Conservation (phyloP, 2,113 vertebrate genomes). For the Atlantisia rogersi region DNA sequence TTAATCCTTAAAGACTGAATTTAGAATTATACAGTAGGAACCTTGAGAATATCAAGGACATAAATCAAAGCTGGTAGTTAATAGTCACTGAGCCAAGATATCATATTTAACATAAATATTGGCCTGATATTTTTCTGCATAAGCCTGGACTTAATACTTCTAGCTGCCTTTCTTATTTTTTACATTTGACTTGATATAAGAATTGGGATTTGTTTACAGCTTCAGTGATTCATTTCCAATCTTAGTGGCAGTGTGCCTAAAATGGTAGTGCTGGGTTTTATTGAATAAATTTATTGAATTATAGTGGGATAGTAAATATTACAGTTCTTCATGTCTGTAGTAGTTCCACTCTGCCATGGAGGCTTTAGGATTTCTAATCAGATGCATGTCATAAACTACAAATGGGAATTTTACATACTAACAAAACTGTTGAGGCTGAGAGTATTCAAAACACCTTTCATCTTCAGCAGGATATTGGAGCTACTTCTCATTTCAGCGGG, state of each 20-base stretch:
- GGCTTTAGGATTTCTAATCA: neutral
- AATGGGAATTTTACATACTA: neutral
- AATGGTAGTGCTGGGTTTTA: neutral
- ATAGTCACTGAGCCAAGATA: neutral
- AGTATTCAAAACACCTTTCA: neutral
- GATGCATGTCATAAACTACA: neutral
- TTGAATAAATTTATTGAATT: neutral
- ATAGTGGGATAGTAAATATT: neutral
- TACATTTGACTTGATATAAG: neutral
- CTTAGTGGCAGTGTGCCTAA: neutral
- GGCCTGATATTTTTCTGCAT: neutral
- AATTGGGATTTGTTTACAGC: neutral
- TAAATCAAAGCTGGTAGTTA: neutral
- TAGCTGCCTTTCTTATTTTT: neutral
- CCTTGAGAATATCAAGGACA: neutral
- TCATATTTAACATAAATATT: neutral
- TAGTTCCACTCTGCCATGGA: neutral
- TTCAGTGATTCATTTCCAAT: neutral
- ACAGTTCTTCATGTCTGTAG: neutral
- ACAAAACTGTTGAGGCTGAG: neutral
- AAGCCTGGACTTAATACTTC: neutral
- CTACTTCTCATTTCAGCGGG: neutral
- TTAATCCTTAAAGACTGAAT: accelerated
- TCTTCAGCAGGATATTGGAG: neutral
- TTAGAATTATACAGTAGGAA: neutral